Conservation (phyloP, 2,888 invertebrate genomes). For the Linnaemya tessellans region DNA sequence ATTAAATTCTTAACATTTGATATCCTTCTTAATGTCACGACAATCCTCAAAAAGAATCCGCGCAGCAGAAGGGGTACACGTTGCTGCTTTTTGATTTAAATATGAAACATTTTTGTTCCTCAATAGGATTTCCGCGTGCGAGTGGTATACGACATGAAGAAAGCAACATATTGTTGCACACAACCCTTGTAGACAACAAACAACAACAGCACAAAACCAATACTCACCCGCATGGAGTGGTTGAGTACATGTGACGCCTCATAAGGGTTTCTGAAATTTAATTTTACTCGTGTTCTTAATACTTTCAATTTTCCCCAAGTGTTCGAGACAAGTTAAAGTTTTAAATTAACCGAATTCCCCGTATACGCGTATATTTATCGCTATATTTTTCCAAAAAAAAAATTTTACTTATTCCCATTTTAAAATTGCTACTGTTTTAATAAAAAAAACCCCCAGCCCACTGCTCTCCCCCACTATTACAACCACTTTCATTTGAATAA, state of each 20-base stretch:
- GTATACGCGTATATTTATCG: conserved; percentile 6
- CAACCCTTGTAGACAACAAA: conserved; percentile 55
- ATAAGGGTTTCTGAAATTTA: conserved; percentile 26
- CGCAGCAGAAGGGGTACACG: background rate
- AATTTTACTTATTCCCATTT: conserved; percentile 11
- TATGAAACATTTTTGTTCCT: conserved; percentile 45
- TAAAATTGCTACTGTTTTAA: conserved; percentile 26
- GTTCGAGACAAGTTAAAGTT: conserved; percentile 22
- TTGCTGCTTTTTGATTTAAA: conserved; percentile 24
- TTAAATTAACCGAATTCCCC: conserved; percentile 27
- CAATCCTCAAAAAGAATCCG: conserved; percentile 7
- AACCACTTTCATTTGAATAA: conserved; percentile 49
- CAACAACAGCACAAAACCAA: background rate
- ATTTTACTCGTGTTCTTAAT: conserved; percentile 16
- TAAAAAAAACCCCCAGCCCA: background rate
- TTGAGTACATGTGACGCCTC: conserved; percentile 53
- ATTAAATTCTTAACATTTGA: conserved; percentile 54
- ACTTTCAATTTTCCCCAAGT: conserved; percentile 12
- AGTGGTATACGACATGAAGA: conserved; percentile 18
- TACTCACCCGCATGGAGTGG: too few relatives aligned
- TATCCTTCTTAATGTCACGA: conserved; percentile 22
- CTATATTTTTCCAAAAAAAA: conserved; percentile 40
- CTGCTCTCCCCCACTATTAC: background rate
- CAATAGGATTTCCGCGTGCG: conserved; percentile 2
- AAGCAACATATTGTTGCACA: conserved; percentile 66